Conservation (phyloP, 2,797 vertebrate genomes). For the Molossus molossus region DNA sequence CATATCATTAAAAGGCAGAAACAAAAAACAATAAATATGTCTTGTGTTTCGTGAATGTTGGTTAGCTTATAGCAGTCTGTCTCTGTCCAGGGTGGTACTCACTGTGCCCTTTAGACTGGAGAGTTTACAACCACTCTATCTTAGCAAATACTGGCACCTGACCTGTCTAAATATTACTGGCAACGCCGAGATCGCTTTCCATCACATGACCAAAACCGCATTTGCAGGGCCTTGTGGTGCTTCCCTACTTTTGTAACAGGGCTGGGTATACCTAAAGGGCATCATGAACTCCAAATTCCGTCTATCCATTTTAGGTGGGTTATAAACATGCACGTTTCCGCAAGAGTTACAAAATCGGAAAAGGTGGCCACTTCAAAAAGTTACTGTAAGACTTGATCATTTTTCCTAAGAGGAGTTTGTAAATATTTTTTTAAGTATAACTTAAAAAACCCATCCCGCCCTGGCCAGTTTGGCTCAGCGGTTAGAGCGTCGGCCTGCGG, state of each 20-base stretch:
- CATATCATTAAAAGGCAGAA: not conserved
- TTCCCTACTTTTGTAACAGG: slow-evolving; percentile 12
- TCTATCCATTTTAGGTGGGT: not conserved
- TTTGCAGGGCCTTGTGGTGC: not conserved
- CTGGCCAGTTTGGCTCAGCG: too few relatives aligned
- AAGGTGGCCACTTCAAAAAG: not conserved
- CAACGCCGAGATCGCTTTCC: slow-evolving; percentile 53
- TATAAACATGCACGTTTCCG: not conserved
- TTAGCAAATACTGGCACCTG: slow-evolving; percentile 71
- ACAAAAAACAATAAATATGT: not conserved
- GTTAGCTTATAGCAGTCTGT: slow-evolving; percentile 27
- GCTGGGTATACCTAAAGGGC: not conserved
- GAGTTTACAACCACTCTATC: slow-evolving; percentile 34
- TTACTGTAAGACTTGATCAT: not conserved
- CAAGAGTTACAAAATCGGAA: not conserved
- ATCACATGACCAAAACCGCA: slow-evolving; percentile 58
- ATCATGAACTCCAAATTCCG: not conserved
- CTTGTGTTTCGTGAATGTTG: not conserved
- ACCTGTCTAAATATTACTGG: slow-evolving; percentile 63
- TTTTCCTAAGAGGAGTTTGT: not conserved
- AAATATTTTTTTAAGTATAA: not conserved
- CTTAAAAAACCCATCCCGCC: not conserved
- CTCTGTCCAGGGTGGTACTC: slow-evolving; percentile 6
- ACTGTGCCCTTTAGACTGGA: slow-evolving; percentile 65
- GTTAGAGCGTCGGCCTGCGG: too few relatives aligned